phyloP scores from a whole-genome alignment of 2,113 vertebrate species.

The Crotalus horridus region DNA sequence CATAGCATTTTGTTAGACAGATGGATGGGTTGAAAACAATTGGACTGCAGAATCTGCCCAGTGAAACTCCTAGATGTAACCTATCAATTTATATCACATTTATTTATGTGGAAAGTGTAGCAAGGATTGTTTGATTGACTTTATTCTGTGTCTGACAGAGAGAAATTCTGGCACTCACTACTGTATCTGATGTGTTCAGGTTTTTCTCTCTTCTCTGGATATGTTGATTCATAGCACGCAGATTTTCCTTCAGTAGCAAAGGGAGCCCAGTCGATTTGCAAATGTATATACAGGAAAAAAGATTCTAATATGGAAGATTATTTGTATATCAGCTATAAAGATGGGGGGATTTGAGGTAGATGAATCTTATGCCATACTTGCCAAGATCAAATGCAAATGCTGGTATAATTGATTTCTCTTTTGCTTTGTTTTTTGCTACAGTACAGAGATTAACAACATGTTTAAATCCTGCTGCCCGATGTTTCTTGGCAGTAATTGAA shows the following conservation, averaged over 20 bases:
- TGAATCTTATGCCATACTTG: not conserved
- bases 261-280: not conserved
- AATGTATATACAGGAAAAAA: not conserved
- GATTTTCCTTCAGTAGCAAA: not conserved
- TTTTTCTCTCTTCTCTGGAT: not conserved
- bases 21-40: not conserved
- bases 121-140: not conserved
- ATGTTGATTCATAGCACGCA: not conserved
- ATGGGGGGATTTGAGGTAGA: not conserved
- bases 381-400: not conserved
- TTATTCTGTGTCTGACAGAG: not conserved
- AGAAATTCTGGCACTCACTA: not conserved
- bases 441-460: not conserved
- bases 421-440: not conserved
- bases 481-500: not conserved
- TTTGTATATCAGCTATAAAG: not conserved
- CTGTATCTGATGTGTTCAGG: not conserved
- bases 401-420: not conserved
- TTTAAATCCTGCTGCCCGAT: not conserved
- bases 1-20: not conserved
- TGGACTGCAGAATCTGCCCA: not conserved
- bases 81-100: not conserved
- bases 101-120: not conserved
- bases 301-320: not conserved
- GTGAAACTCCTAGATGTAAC: not conserved